phyloP scores from a whole-genome alignment of 2,888 invertebrate genomes.

The Volucella inanis region DNA sequence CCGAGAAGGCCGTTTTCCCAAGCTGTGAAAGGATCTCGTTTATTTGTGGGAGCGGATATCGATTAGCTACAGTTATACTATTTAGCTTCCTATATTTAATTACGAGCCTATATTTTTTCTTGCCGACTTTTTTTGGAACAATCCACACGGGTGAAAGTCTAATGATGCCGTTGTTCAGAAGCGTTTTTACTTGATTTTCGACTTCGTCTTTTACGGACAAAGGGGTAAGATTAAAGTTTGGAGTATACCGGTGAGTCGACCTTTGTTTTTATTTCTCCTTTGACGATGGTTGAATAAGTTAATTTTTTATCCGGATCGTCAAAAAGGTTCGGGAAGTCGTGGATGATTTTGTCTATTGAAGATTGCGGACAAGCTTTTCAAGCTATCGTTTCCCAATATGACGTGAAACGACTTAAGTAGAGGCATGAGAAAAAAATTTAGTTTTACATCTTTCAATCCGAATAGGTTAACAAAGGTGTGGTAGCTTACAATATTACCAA shows the following conservation, averaged over 20 bases:
- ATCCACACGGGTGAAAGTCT: slow-evolving; percentile 51
- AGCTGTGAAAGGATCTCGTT: background rate
- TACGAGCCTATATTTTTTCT: background rate
- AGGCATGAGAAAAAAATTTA: slow-evolving; percentile 8
- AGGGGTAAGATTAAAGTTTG: slow-evolving; percentile 43
- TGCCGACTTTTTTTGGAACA: slow-evolving; percentile 26
- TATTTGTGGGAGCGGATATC: slow-evolving; percentile 36
- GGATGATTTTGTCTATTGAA: slow-evolving; percentile 3
- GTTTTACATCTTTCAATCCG: slow-evolving; percentile 5
- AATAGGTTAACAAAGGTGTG: slow-evolving; percentile 29
- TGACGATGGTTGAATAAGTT: slow-evolving; percentile 7
- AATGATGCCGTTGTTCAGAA: slow-evolving; percentile 23
- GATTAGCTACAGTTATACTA: slow-evolving; percentile 29
- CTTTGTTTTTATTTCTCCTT: slow-evolving; percentile 41
- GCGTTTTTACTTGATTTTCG: slow-evolving; percentile 32
- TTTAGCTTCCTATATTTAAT: slow-evolving; percentile 11
- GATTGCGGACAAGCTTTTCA: background rate
- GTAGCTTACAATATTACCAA: background rate
- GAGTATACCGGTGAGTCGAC: slow-evolving; percentile 46
- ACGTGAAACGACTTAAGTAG: slow-evolving; percentile 1
- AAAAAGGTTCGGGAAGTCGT: slow-evolving; percentile 10
- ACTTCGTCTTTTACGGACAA: slow-evolving; percentile 31
- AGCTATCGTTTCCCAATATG: slow-evolving; percentile 1
- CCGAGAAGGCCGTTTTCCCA: slow-evolving; percentile 40
- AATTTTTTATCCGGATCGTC: slow-evolving; percentile 35